Evolutionary conservation across 2,797 vertebrate species (phyloP).

Genomic region (Acanthis flammea): DNA sequence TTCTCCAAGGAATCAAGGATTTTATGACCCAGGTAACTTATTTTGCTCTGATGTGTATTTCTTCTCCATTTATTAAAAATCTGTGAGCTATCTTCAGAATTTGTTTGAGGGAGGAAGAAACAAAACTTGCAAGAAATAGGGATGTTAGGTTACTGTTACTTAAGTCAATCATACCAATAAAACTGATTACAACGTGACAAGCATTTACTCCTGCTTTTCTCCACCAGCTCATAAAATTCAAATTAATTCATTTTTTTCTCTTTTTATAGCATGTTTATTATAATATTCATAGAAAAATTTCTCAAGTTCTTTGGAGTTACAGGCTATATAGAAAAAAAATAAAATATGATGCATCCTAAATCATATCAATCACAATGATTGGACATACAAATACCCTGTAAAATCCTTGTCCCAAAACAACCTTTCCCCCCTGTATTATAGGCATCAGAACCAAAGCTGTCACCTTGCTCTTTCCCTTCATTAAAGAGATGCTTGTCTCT

Average conservation of each 20-base stretch:
- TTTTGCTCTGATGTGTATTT: not conserved
- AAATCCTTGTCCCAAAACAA: not conserved
- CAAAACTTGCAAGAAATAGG: not conserved
- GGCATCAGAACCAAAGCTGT: not conserved
- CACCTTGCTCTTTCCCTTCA: not conserved
- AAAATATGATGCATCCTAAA: not conserved
- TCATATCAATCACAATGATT: not conserved
- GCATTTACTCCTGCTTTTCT: not conserved
- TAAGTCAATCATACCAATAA: not conserved
- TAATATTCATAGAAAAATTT: not conserved
- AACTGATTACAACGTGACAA: not conserved
- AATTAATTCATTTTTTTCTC: not conserved
- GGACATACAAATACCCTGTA: not conserved
- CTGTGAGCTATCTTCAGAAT: not conserved
- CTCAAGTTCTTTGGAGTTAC: not conserved
- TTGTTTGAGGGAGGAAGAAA: not conserved
- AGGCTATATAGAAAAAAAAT: not conserved
- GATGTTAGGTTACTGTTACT: not conserved
- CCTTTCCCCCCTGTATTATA: not conserved
- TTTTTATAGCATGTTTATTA: not conserved
- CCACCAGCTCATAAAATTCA: not conserved
- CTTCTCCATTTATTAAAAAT: conserved; percentile 8
- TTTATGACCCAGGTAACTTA: not conserved
- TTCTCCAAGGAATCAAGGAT: not conserved
- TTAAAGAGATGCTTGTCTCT: not conserved